phyloP scores from a whole-genome alignment of 2,888 invertebrate genomes.

The Azorinus chamasolen region DNA sequence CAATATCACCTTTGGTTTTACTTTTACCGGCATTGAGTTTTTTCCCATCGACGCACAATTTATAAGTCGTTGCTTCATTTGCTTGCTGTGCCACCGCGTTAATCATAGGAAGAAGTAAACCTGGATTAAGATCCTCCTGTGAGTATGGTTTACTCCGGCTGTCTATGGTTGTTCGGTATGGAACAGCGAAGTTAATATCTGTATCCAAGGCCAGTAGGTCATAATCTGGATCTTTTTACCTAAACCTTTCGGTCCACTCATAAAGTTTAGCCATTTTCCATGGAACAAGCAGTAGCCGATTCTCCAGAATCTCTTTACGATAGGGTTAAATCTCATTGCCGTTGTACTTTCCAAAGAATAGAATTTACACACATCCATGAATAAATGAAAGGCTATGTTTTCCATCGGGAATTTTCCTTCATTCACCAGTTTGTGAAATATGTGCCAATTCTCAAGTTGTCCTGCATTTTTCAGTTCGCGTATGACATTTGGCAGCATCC shows the following conservation, averaged over 20 bases:
- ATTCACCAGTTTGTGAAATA: conserved; percentile 1
- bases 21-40: conserved; percentile 12
- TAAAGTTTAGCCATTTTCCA: conserved; percentile 33
- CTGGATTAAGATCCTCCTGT: background rate
- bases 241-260: conserved; percentile 29
- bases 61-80: conserved; percentile 5
- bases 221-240: conserved; percentile 4
- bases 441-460: conserved; percentile 3
- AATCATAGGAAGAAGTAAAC: background rate
- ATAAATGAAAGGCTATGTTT: conserved; percentile 13
- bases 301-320: conserved; percentile 34
- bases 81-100: background rate
- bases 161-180: conserved; percentile 5
- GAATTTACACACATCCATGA: conserved; percentile 23
- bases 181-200: conserved; percentile 16
- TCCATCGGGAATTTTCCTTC: conserved; percentile 1
- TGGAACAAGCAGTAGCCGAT: conserved; percentile 32
- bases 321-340: background rate
- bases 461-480: background rate
- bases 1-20: conserved; percentile 6
- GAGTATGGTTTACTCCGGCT: background rate
- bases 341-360: background rate
- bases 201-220: background rate
- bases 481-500: background rate
- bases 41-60: conserved; percentile 12